Conservation (phyloP, 1,140 invertebrate genomes). For the Trypoxylus dichotomus region DNA sequence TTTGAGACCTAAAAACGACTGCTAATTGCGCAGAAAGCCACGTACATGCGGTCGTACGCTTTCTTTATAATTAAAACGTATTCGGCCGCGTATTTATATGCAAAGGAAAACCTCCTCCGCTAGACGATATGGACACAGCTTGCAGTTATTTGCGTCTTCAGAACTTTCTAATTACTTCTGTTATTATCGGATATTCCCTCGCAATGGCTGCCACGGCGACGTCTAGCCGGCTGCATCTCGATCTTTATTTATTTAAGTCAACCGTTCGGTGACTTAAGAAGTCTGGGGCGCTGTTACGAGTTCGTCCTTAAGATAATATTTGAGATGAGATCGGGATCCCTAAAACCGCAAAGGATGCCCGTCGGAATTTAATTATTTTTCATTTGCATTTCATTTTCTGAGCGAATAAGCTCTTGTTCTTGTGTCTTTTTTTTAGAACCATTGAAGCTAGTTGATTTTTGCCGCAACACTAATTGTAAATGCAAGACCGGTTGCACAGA, state of each 20-base stretch:
- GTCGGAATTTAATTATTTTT: constrained; percentile 18
- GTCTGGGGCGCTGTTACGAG: background rate
- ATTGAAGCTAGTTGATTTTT: too few relatives aligned
- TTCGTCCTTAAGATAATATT: constrained; percentile 12
- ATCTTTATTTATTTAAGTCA: constrained; percentile 13
- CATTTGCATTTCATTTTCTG: constrained; percentile 12
- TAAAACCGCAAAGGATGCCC: background rate
- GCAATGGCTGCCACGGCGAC: background rate
- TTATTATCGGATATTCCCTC: constrained; percentile 3
- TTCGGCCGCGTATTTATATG: background rate
- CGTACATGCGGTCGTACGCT: background rate
- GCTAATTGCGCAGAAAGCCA: too few relatives aligned
- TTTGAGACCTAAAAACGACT: too few relatives aligned
- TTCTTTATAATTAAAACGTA: background rate
- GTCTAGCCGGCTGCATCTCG: background rate
- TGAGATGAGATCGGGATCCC: background rate
- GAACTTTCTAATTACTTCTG: constrained; percentile 29
- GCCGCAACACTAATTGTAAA: too few relatives aligned
- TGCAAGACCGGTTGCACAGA: too few relatives aligned
- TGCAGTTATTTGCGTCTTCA: constrained; percentile 21
- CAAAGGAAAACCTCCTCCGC: background rate
- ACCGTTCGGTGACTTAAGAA: background rate
- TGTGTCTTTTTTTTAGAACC: background rate
- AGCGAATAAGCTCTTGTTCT: background rate
- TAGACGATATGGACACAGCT: background rate